Evolutionary conservation across 2,797 vertebrate genomes (phyloP).

Genomic region (Chloroceryle inda): DNA sequence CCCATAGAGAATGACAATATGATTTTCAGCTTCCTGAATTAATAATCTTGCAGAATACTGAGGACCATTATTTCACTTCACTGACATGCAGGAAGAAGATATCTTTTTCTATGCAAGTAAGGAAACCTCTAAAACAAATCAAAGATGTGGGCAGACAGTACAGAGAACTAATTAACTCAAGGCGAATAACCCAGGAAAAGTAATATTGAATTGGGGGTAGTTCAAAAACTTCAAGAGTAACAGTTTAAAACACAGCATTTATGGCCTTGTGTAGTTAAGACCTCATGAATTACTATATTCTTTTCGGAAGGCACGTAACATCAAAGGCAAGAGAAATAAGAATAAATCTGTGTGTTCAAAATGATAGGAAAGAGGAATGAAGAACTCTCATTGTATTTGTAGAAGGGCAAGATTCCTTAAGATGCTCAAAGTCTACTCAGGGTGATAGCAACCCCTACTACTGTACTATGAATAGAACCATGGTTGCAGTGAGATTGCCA

Average conservation of each 20-base stretch:
- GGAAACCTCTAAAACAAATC: conserved; percentile 54
- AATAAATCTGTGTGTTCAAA: not conserved
- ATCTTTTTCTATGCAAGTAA: conserved; percentile 11
- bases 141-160: conserved; percentile 31
- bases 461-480: not conserved
- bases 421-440: not conserved
- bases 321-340: not conserved
- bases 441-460: not conserved
- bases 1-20: conserved; percentile 3
- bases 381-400: not conserved
- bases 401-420: not conserved
- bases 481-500: not conserved
- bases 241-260: conserved; percentile 17
- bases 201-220: not conserved
- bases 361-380: not conserved
- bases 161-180: conserved; percentile 56
- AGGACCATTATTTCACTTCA: conserved; percentile 37
- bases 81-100: conserved; percentile 18
- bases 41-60: conserved; percentile 39
- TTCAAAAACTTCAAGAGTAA: conserved; percentile 40
- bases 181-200: not conserved
- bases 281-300: not conserved
- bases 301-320: not conserved
- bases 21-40: conserved; percentile 65
- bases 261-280: conserved; percentile 8